Evolutionary conservation across 2,797 vertebrate genomes (phyloP).

Genomic region (Tadarida brasiliensis): DNA sequence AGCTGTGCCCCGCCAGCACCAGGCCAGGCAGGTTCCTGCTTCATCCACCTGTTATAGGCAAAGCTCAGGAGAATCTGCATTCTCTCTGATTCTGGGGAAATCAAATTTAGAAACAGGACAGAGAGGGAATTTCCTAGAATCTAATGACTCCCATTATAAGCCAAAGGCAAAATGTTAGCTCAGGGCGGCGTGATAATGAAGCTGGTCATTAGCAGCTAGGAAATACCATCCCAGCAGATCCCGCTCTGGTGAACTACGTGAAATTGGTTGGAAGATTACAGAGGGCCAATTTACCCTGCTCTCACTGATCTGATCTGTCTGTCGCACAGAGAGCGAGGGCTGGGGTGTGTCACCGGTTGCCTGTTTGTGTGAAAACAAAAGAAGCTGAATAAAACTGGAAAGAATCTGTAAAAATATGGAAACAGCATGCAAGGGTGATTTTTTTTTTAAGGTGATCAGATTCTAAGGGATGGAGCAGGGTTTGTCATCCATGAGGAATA

Average conservation of each 20-base stretch:
- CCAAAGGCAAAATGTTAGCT: constrained; percentile 75
- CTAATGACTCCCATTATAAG: constrained; percentile 71
- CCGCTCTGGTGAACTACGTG: constrained; percentile 16
- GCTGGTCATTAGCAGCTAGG: constrained; percentile 64
- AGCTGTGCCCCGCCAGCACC: rapidly evolving
- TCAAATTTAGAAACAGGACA: constrained; percentile 70
- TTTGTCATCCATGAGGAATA: not conserved
- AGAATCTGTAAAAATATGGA: not conserved
- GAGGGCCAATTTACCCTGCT: not conserved
- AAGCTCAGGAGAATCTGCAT: not conserved
- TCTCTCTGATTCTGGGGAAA: constrained; percentile 63
- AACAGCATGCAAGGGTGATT: not conserved
- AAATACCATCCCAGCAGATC: constrained; percentile 23
- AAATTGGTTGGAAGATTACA: constrained; percentile 43
- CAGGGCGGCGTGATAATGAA: constrained; percentile 62
- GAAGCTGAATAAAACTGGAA: not conserved
- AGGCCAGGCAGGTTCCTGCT: not conserved
- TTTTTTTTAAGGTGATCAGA: not conserved
- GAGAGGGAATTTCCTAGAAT: constrained; percentile 69
- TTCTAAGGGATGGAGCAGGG: not conserved
- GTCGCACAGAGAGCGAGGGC: rapidly evolving
- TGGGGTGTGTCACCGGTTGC: not conserved
- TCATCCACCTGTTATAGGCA: not conserved
- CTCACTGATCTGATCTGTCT: not conserved
- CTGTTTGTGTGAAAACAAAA: constrained; percentile 55